Evolutionary conservation across 2,797 vertebrate species (phyloP).

Genomic region (Nyctibius grandis): DNA sequence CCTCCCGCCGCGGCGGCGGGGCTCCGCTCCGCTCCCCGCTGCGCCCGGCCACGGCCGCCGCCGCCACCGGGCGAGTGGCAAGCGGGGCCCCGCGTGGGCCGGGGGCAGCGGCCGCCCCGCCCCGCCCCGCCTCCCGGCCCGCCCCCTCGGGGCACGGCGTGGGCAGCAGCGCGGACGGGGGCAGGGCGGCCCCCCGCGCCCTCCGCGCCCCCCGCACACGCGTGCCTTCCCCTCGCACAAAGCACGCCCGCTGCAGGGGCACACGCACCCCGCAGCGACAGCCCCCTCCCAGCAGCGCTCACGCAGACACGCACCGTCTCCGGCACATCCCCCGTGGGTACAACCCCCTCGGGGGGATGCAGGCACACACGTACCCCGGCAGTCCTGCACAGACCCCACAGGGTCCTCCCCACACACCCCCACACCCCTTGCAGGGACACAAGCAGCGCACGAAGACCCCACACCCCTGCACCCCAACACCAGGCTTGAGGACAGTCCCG

Average conservation of each 20-base stretch:
- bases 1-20: neutral
- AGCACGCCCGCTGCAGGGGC: neutral
- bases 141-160: neutral
- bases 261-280: neutral
- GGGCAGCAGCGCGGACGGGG: neutral
- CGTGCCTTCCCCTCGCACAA: neutral
- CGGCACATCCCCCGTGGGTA: neutral
- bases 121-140: neutral
- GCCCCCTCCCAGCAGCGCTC: neutral
- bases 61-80: neutral
- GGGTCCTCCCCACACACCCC: neutral
- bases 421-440: neutral
- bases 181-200: neutral
- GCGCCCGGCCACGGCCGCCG: neutral
- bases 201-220: neutral
- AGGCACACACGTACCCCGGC: neutral
- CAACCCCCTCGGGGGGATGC: neutral
- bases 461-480: neutral
- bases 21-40: neutral
- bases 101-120: neutral
- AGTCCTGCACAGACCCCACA: fast-evolving
- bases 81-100: neutral
- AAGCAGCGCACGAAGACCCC: neutral
- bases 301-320: neutral
- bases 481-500: neutral